Evolutionary conservation across 1,140 invertebrate species (phyloP).

Genomic region (Drosophila burlai): DNA sequence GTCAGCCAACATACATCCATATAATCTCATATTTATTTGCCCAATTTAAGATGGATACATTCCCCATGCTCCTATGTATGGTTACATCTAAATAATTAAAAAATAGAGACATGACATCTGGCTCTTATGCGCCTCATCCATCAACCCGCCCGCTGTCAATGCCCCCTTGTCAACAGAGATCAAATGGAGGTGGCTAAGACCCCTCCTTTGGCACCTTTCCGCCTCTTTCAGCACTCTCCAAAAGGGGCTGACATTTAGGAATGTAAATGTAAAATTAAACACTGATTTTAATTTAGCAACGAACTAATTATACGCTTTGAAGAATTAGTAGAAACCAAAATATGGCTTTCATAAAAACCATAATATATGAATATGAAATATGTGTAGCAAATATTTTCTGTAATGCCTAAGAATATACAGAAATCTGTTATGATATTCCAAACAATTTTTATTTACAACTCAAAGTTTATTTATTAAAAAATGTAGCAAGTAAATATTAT

Average conservation of each 20-base stretch:
- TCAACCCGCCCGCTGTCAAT: conserved; percentile 15
- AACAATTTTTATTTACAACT: neutral
- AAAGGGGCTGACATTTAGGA: conserved; percentile 34
- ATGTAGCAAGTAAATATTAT: neutral
- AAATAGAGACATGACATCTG: conserved; percentile 17
- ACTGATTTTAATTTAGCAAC: conserved; percentile 51
- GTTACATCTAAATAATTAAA: conserved; percentile 18
- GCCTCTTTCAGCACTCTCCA: conserved; percentile 40
- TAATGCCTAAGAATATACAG: neutral
- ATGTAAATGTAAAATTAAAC: conserved; percentile 76
- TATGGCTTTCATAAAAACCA: too few relatives aligned
- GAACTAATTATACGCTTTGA: conserved; percentile 28
- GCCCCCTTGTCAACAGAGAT: conserved; percentile 28
- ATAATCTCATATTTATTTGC: conserved; percentile 6
- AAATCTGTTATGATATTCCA: neutral
- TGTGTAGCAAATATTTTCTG: too few relatives aligned
- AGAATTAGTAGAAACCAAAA: too few relatives aligned
- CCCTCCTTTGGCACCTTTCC: conserved; percentile 35
- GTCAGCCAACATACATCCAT: neutral
- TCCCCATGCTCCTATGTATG: conserved; percentile 7
- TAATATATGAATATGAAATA: neutral
- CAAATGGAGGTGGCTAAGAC: conserved; percentile 41
- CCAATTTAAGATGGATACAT: conserved; percentile 5
- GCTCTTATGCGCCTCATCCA: neutral
- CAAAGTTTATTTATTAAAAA: neutral